Conservation (phyloP, 2,888 invertebrate genomes). For the Folsomia manolachei region DNA sequence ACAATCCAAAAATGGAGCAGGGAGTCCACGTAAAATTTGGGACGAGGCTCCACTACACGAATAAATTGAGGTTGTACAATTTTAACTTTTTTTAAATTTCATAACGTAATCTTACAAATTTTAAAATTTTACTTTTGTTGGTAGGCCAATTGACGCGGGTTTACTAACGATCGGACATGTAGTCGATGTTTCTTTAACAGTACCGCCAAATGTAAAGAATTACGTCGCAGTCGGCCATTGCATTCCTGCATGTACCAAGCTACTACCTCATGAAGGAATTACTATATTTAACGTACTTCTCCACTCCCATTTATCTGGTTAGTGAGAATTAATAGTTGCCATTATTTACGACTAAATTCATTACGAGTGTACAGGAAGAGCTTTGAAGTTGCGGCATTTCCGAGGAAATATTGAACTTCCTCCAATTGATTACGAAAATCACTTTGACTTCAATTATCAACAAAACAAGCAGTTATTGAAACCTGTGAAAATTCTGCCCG, state of each 20-base stretch:
- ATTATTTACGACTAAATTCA: conserved; percentile 57
- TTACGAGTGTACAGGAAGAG: conserved; percentile 64
- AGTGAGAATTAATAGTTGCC: neutral
- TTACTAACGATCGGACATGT: conserved; percentile 75
- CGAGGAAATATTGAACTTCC: conserved; percentile 31
- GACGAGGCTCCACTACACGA: conserved; percentile 72
- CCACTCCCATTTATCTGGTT: conserved; percentile 11
- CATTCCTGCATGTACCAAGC: conserved; percentile 72
- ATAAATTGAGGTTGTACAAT: conserved; percentile 60
- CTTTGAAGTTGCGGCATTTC: conserved; percentile 35
- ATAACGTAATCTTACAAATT: neutral
- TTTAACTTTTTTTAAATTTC: too few relatives aligned
- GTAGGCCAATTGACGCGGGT: conserved; percentile 70
- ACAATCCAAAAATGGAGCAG: conserved; percentile 60
- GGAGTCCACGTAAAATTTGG: conserved; percentile 65
- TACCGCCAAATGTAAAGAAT: conserved; percentile 74
- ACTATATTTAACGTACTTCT: conserved; percentile 10
- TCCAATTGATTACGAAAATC: conserved; percentile 28
- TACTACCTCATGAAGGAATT: neutral
- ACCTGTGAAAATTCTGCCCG: conserved; percentile 19
- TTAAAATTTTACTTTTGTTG: too few relatives aligned
- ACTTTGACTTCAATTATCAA: conserved; percentile 40
- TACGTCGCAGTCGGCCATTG: conserved; percentile 82
- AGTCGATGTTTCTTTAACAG: conserved; percentile 73
- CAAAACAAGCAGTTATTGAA: conserved; percentile 23